Percentiles rank a stretch among this genome's conserved stretches.
Conservation (phyloP, 1,140 invertebrate species). For the Cryptotermes secundus region DNA sequence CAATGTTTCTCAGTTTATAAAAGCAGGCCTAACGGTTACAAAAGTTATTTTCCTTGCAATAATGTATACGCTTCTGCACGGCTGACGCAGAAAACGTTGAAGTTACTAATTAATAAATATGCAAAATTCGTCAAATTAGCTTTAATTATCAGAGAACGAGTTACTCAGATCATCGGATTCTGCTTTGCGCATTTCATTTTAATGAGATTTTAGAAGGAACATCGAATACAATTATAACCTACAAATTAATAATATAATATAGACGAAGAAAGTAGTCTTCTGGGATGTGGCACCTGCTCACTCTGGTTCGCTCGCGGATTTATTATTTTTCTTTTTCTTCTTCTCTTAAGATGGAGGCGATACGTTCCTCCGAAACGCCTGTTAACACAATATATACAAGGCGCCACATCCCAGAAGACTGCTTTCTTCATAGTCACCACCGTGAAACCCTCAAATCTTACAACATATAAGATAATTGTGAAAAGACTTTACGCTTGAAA, state of each 20-base stretch:
- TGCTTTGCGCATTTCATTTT: background rate
- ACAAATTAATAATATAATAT: too few relatives aligned
- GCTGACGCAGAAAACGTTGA: background rate
- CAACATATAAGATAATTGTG: background rate
- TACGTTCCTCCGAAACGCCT: too few relatives aligned
- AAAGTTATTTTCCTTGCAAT: background rate
- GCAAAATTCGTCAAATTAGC: background rate
- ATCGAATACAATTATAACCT: background rate
- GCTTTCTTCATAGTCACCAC: too few relatives aligned
- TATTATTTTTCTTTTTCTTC: too few relatives aligned
- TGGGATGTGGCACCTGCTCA: too few relatives aligned
- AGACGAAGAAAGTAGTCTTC: too few relatives aligned
- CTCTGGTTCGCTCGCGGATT: too few relatives aligned
- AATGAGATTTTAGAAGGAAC: background rate
- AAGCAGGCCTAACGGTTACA: background rate
- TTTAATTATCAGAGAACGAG: conserved; percentile 2
- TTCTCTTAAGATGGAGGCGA: too few relatives aligned
- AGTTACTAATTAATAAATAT: background rate
- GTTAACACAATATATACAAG: too few relatives aligned
- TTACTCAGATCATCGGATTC: background rate
- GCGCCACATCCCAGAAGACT: too few relatives aligned
- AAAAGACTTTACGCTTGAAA: conserved; percentile 7
- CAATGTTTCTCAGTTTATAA: background rate
- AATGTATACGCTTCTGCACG: background rate
- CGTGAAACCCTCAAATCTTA: too few relatives aligned